These are phyloP conservation scores for Teinopalpus imperialis DNA, from an alignment of 2,888 invertebrate genomes.

Conservation along the genomic window DNA sequence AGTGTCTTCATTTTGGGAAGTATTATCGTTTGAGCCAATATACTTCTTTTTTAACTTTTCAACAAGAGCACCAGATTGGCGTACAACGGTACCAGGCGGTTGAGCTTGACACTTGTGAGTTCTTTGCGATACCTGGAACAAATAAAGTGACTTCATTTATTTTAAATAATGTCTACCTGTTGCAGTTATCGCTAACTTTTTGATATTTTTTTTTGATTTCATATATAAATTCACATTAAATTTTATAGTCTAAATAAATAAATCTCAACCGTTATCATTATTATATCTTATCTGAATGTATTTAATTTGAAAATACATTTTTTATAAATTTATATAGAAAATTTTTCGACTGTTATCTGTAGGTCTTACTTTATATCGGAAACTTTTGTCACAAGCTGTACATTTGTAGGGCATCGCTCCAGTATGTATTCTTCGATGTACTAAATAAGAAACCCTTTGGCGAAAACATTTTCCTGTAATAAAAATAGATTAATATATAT, in stretches of 20 bases:
- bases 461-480: slow-evolving; percentile 91
- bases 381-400: slow-evolving; percentile 89
- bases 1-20: slow-evolving; percentile 20
- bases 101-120: slow-evolving; percentile 90
- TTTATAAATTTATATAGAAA: too few relatives aligned
- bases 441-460: slow-evolving; percentile 92
- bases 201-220: too few relatives aligned
- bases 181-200: too few relatives aligned
- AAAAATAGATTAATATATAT: not conserved
- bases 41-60: slow-evolving; percentile 75
- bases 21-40: slow-evolving; percentile 32
- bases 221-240: too few relatives aligned
- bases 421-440: slow-evolving; percentile 91
- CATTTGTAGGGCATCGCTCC: slow-evolving; percentile 94
- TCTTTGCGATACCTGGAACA: slow-evolving; percentile 87
- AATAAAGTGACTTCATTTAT: too few relatives aligned
- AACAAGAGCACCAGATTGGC: slow-evolving; percentile 71
- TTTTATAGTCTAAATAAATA: too few relatives aligned
- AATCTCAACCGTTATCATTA: too few relatives aligned
- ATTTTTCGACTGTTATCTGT: too few relatives aligned
- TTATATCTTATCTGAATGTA: too few relatives aligned
- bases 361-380: slow-evolving; percentile 88
- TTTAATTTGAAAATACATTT: too few relatives aligned
- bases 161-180: too few relatives aligned
- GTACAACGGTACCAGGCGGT: slow-evolving; percentile 80